A percentile compares a stretch with the other conserved stretches of the same genome.
Evolutionary conservation across 2,113 vertebrate genomes (phyloP).

Genomic region (Pseudopodoces humilis): DNA sequence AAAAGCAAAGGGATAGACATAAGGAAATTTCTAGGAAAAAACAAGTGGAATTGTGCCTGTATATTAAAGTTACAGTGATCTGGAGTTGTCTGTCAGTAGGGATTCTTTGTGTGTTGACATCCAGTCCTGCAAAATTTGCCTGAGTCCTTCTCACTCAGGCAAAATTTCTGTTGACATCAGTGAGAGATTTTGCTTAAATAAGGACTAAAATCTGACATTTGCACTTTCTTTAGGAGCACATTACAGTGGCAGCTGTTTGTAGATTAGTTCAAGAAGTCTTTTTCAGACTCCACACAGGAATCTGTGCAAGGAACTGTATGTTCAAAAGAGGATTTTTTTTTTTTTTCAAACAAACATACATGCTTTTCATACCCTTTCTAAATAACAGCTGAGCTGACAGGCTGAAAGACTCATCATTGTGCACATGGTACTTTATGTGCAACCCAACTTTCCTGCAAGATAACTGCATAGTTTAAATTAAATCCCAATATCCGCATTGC

Average conservation of each 20-base stretch:
- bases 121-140: background rate
- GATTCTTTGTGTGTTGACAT: background rate
- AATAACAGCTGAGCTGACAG: constrained; percentile 69
- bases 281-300: constrained; percentile 38
- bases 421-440: constrained; percentile 48
- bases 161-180: background rate
- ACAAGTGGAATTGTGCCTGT: background rate
- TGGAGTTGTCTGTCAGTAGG: background rate
- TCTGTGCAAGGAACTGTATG: constrained; percentile 36
- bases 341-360: constrained; percentile 34
- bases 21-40: background rate
- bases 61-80: background rate
- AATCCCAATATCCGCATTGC: background rate
- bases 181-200: constrained; percentile 15
- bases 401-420: constrained; percentile 61
- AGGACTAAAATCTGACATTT: constrained; percentile 39
- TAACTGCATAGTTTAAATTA: constrained; percentile 24
- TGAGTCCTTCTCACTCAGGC: background rate
- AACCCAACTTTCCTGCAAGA: constrained; percentile 28
- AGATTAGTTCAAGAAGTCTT: constrained; percentile 46
- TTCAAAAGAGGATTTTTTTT: constrained; percentile 45
- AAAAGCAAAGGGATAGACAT: background rate
- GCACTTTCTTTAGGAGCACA: constrained; percentile 31
- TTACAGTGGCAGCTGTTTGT: constrained; percentile 61
- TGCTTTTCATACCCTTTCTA: constrained; percentile 59